Percentiles rank a stretch among this genome's conserved stretches.
Conservation (phyloP, 2,113 vertebrate genomes). For the Ciconia maguari region DNA sequence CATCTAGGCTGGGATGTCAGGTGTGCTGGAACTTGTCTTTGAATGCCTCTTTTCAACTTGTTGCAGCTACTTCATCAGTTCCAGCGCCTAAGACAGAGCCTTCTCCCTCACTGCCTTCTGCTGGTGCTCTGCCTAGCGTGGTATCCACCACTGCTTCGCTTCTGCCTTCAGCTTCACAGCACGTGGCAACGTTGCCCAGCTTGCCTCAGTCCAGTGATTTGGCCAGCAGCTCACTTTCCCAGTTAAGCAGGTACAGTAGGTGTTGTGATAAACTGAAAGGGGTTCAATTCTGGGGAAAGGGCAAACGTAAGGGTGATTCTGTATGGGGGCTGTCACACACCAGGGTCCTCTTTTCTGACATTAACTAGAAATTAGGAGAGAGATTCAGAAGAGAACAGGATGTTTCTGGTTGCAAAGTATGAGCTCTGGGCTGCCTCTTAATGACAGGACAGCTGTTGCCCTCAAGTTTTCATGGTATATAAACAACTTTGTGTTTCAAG, state of each 20-base stretch:
- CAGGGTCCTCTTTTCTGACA: background rate
- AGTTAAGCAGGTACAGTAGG: slow-evolving; percentile 85
- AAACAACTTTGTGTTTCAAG: background rate
- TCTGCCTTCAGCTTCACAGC: slow-evolving; percentile 78
- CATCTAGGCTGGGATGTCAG: background rate
- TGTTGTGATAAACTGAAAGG: background rate
- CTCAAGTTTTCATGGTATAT: background rate
- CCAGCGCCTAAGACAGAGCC: slow-evolving; percentile 83
- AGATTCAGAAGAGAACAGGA: background rate
- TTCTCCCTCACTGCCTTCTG: slow-evolving; percentile 74
- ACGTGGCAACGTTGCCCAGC: slow-evolving; percentile 77
- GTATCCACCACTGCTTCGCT: slow-evolving; percentile 76
- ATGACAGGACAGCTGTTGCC: background rate
- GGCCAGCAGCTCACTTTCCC: slow-evolving; percentile 79
- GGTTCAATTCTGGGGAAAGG: background rate
- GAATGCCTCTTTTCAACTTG: background rate
- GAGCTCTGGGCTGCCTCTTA: background rate
- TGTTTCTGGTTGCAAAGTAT: background rate
- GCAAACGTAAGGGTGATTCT: background rate
- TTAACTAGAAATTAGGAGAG: background rate
- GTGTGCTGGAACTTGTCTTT: background rate
- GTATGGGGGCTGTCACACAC: background rate
- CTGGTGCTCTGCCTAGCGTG: slow-evolving; percentile 75
- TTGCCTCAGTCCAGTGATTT: slow-evolving; percentile 81
- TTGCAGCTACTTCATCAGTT: slow-evolving; percentile 82